Evolutionary conservation across 2,888 invertebrate species (phyloP), one percentile per base, ranked within the genome.

Genomic region (Caenorhabditis macrosperma): DNA sequence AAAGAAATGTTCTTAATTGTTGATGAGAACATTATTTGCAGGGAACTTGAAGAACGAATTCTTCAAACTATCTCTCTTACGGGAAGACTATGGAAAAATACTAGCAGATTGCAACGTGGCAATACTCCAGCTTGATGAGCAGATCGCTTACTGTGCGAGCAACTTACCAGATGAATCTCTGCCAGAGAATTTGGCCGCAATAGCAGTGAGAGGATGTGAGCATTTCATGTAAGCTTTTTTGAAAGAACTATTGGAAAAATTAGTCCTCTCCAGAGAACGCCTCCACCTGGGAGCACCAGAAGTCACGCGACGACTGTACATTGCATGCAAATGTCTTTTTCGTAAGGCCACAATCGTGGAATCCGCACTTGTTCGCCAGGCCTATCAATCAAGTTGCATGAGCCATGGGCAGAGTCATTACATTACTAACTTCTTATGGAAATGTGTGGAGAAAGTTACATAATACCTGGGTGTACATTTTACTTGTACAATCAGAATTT

Each of bases 291-390:
- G 71, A 0, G 22, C 69, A 26, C 78, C 78, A 17, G 78, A 78
- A 71, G 71, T 71, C 6, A 71, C 78, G 4, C 78, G 78, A 46
- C 71, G 69, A 35, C 59, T 78, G 3, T 71, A 64, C 26, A 60
- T 78, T n/a, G 78, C 66, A 1, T 57, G 64, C 12, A 71, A 60
- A 35, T 63, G 63, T 26, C 35, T 74, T 2, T 24, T 38, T 26
- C 63, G 64, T 30, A 24, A 12, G 1, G 2, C 26, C 50, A 26
- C 6, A 2, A 20, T 41, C 1, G 2, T 2, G 17, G 3, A 24
- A 28, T 10, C 1, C 5, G 1, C 35, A 12, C 35, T 57, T 10
- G 9, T 57, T 0, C 20, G 35, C 35, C 28, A 48, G 6, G 68
- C 68, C 1, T 12, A 55, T 0, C n/a, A 76, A 24, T 76, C 76